Base-by-base conservation (phyloP, 37 sponge, comb jelly and placozoan species). In the Amphimedon queenslandica region DNA sequence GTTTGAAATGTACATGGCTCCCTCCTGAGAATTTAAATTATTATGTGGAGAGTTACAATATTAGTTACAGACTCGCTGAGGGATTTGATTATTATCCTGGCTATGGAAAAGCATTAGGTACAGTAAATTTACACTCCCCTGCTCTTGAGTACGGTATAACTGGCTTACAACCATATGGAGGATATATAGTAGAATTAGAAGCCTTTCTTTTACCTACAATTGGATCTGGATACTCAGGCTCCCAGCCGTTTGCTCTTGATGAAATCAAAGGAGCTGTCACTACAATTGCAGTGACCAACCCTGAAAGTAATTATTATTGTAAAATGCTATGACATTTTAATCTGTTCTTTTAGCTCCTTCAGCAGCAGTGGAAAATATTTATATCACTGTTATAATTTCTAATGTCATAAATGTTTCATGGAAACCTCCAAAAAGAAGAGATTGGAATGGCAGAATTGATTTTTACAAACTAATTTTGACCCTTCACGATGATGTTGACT, bases 11-110 rank as follows among this genome's bases (percentile, higher is more conserved):
- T 60, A n/a, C 61, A 25, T 60, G 61, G 61, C 23, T n/a, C 24
- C 61, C 23, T 25, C 61, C 61, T 25, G 27, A 25, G 28, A 60
- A 6, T 6, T 5, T 25, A 25, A 25, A n/a, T 25, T 60, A 25
- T n/a, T n/a, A 60, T 25, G 61, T 60, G 8, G 28, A 6, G 5
- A 25, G 28, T 25, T 60, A 60, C 28, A 11, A 60, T n/a, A 13
- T 60, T 6, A 25, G 5, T 6, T 60, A 60, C 61, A 60, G 27
- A 60, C 61, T 60, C 8, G 28, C 28, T 60, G 61, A 60, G 8
- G 61, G 61, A n/a, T 60, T 60, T 60, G 61, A 60, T n/a, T 60
- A 60, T n/a, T 60, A 60, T 60, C 61, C 61, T 60, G 61, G 61
- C 5, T 60, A 60, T 60, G 61, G 61, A 11, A 25, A 25, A 25